Percentiles rank a stretch among this genome's conserved stretches.
Evolutionary conservation across 2,888 invertebrate species (phyloP).

Genomic region (Euplexia lucipara): DNA sequence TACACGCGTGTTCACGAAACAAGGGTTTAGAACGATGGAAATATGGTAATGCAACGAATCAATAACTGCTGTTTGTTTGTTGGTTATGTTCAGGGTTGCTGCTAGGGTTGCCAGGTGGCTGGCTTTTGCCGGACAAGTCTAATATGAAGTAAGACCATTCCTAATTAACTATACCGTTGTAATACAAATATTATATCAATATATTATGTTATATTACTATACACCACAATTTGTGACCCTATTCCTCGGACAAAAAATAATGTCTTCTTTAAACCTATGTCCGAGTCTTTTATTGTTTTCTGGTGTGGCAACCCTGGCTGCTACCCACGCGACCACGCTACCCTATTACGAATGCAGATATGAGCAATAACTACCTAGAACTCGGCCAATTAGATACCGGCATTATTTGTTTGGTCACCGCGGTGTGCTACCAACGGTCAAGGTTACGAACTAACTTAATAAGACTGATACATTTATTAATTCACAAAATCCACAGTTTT

Average conservation of each 20-base stretch:
- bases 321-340: neutral
- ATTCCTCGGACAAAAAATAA: no score
- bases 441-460: neutral
- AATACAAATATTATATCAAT: no score
- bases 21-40: neutral
- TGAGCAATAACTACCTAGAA: slow-evolving; percentile 18
- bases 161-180: no score
- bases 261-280: no score
- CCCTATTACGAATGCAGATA: slow-evolving; percentile 29
- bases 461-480: slow-evolving; percentile 2
- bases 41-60: slow-evolving; percentile 36
- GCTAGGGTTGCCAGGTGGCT: no score
- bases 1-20: neutral
- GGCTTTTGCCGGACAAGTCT: no score
- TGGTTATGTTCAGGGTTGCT: slow-evolving; percentile 3
- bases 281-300: no score
- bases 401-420: slow-evolving; percentile 9
- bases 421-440: slow-evolving; percentile 6
- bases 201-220: no score
- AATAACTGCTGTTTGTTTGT: slow-evolving; percentile 22
- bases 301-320: no score
- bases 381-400: slow-evolving; percentile 5
- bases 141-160: no score
- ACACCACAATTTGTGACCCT: no score
- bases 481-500: no score